Base-by-base conservation (phyloP, 1,140 invertebrate genomes). In the Latrodectus geometricus region DNA sequence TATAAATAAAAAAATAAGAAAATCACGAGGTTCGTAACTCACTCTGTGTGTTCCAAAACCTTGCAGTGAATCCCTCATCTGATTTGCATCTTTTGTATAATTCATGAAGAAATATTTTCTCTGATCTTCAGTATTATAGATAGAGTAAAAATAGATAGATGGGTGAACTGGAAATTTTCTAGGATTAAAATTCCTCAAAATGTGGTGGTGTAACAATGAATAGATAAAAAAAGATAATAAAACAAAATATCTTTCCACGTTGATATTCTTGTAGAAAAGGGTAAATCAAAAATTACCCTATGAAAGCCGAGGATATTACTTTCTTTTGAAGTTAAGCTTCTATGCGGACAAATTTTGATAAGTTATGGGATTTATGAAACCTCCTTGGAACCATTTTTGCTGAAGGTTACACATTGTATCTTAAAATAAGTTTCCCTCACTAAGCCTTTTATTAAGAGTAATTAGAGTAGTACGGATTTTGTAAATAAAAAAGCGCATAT, bases 31-130 rank as follows among this genome's bases (percentile, higher is more conserved):
- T 35, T 35, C 35, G 35, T 35, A 35, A 35, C 21, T 69, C 66
- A 11, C 4, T 14, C 68, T 23, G 14, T n/a, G 14, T 65, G 61
- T 65, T 65, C n/a, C 14, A n/a, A 5, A 15, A 65, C n/a, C 61
- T 15, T 11, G 14, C 61, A 15, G 14, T 65, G 61, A 35, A 35
- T 65, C 14, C 61, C 4, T 65, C n/a, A 61, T 61, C 54, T 15
- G 49, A 83, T 83, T 83, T 73, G 80, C 80, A 83, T 83, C 52
- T 68, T 56, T 74, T 82, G 80, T 82, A 61, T 73, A 82, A 83
- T 83, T 83, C 80, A 83, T 83, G 80, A 83, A 74, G 70, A 65
- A 74, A 74, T 49, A 14, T 80, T 80, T 15, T 54, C 78, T 49
- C 68, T 56, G 66, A 70, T 70, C 68, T 70, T 50, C 9, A n/a